Percentiles rank a stretch among this genome's conserved stretches.
Conservation (phyloP, 92 coral and sea anemone genomes). For the Epizoanthus rinbou region DNA sequence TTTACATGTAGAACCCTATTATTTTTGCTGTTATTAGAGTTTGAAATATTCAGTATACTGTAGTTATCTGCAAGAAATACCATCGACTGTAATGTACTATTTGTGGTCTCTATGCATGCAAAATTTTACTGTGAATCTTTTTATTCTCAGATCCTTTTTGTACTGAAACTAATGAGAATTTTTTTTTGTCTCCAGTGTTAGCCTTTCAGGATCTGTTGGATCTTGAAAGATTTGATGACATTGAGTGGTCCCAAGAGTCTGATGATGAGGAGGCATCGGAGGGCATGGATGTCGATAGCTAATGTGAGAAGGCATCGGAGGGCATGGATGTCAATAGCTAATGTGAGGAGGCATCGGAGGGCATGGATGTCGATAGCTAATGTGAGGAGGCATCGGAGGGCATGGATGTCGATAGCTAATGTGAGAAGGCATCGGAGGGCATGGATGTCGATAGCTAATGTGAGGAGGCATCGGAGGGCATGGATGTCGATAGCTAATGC, state of each 20-base stretch:
- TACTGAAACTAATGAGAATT: too few species aligned
- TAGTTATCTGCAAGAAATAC: not conserved
- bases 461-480: not conserved
- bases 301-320: not conserved
- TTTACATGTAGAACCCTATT: too few species aligned
- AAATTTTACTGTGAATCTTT: too few species aligned
- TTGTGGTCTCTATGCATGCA: too few species aligned
- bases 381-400: slow-evolving; percentile 65
- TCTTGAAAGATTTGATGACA: slow-evolving; percentile 77
- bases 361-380: slow-evolving; percentile 69
- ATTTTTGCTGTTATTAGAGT: too few species aligned
- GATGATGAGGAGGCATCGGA: slow-evolving; percentile 76
- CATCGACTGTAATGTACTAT: too few species aligned
- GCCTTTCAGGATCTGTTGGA: slow-evolving; percentile 92
- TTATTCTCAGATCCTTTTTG: too few species aligned
- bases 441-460: too few species aligned
- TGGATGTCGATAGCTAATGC: slow-evolving; percentile 24
- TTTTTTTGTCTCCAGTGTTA: slow-evolving; percentile 52
- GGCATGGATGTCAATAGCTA: too few species aligned
- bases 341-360: slow-evolving; percentile 61
- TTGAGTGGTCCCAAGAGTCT: slow-evolving; percentile 80
- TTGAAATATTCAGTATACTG: too few species aligned
- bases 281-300: slow-evolving; percentile 72
- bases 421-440: too few species aligned
- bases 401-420: slow-evolving; percentile 68